A percentile compares a stretch with the other conserved stretches of the same genome.
These are phyloP conservation scores for Sparus aurata DNA, from an alignment of 2,797 vertebrate species.

Conservation along the genomic window DNA sequence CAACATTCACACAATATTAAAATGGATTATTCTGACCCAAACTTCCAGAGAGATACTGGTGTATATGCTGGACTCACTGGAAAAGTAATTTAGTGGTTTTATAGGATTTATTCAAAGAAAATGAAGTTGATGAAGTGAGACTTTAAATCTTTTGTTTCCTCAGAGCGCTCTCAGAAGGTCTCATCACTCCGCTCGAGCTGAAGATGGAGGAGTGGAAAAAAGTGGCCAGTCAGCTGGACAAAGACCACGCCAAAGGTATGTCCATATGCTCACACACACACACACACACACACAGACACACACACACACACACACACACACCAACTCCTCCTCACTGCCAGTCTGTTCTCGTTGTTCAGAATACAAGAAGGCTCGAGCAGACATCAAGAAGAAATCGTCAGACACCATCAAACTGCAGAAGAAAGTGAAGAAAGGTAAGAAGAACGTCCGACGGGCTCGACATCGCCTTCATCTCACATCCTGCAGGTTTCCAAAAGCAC, in stretches of 20 bases:
- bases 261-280: neutral
- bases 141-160: neutral
- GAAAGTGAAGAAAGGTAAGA: conserved; percentile 90
- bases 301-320: neutral
- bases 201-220: conserved; percentile 92
- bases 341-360: conserved; percentile 70
- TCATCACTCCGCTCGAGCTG: conserved; percentile 87
- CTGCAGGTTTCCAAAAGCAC: neutral
- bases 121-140: neutral
- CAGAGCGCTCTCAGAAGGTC: conserved; percentile 87
- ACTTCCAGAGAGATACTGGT: neutral
- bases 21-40: neutral
- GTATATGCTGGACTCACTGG: neutral
- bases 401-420: conserved; percentile 92
- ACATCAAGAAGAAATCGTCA: conserved; percentile 91
- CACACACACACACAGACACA: neutral
- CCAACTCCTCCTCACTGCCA: neutral
- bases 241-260: conserved; percentile 90
- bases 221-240: conserved; percentile 87
- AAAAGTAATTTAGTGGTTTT: neutral
- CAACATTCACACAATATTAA: neutral
- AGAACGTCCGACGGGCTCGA: fast-evolving
- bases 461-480: neutral
- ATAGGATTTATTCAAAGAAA: neutral
- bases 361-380: conserved; percentile 88